phyloP scores from a whole-genome alignment of 2,797 vertebrate genomes.

The Triplophysa bombifrons region DNA sequence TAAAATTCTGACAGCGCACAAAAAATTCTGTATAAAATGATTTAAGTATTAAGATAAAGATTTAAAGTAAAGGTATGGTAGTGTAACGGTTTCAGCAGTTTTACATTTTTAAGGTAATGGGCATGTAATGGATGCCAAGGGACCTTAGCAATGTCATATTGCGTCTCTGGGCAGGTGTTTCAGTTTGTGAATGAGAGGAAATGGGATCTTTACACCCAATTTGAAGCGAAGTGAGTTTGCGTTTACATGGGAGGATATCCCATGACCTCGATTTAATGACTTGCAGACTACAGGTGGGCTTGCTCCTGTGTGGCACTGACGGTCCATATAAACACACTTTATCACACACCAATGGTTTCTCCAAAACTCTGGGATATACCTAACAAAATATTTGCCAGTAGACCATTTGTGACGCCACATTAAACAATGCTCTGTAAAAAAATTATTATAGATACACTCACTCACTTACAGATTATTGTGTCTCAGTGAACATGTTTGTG shows the following conservation, averaged over 20 bases:
- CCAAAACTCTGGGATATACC: conserved; percentile 14
- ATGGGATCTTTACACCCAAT: conserved; percentile 99
- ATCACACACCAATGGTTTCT: conserved; percentile 69
- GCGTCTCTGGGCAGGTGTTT: conserved; percentile 91
- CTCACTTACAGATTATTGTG: neutral
- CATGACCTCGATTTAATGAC: conserved; percentile 92
- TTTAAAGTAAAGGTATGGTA: neutral
- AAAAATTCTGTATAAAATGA: neutral
- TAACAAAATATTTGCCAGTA: neutral
- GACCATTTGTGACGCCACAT: neutral
- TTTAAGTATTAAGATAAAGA: neutral
- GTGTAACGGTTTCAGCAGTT: conserved; percentile 3
- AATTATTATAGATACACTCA: neutral
- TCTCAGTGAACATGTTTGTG: conserved; percentile 8
- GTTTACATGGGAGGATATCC: conserved; percentile 92
- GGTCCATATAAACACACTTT: conserved; percentile 79
- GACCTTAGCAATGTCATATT: conserved; percentile 73
- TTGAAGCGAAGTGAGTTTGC: conserved; percentile 98
- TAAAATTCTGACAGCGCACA: too few species aligned
- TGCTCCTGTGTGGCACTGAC: conserved; percentile 83
- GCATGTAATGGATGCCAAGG: conserved; percentile 55
- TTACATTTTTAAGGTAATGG: conserved; percentile 52
- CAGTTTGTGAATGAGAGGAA: conserved; percentile 96
- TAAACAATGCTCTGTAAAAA: neutral
- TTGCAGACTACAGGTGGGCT: conserved; percentile 97